Conservation (phyloP, 2,888 invertebrate species). For the Bimastos eiseni region DNA sequence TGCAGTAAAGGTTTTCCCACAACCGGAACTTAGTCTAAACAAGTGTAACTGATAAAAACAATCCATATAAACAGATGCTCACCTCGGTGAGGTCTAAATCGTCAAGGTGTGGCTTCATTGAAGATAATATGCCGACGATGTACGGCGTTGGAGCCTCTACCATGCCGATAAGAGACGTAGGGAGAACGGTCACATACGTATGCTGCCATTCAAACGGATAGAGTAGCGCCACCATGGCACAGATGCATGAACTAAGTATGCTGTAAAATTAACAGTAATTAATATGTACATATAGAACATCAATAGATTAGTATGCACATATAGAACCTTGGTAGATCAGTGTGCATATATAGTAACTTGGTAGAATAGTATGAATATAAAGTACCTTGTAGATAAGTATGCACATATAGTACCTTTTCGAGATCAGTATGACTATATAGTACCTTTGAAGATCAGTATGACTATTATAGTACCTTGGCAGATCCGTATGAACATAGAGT, state of each 20-base stretch:
- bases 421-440: neutral
- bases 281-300: neutral
- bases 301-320: no score
- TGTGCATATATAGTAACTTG: neutral
- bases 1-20: no score
- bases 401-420: neutral
- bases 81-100: slow-evolving; percentile 36
- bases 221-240: slow-evolving; percentile 74
- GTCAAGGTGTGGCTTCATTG: slow-evolving; percentile 46
- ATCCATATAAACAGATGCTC: neutral
- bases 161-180: slow-evolving; percentile 69
- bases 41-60: no score
- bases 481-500: no score
- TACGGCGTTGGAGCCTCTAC: slow-evolving; percentile 78
- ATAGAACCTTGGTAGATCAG: neutral
- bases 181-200: slow-evolving; percentile 77
- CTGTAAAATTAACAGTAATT: slow-evolving; percentile 61
- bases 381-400: neutral
- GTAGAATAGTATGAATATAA: no score
- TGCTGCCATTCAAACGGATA: slow-evolving; percentile 86
- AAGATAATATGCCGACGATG: slow-evolving; percentile 72
- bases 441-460: no score
- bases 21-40: no score
- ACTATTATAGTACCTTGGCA: no score
- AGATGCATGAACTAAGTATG: slow-evolving; percentile 74